Percentiles rank a stretch among this genome's conserved stretches.
Evolutionary conservation across 2,113 vertebrate genomes (phyloP).

Genomic region (Pampusana beccarii): DNA sequence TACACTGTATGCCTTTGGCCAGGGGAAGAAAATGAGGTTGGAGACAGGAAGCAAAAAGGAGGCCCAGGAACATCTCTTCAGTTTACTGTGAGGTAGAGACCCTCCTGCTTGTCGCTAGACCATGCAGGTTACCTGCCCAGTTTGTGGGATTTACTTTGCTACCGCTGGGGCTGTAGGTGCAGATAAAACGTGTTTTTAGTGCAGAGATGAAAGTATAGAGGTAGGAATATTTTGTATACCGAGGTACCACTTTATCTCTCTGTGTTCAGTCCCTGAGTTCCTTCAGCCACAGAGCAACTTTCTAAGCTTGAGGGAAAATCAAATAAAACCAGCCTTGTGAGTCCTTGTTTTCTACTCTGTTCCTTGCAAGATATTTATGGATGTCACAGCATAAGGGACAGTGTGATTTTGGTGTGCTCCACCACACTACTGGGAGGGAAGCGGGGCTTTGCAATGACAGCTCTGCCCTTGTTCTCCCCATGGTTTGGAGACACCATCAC

Average conservation of each 20-base stretch:
- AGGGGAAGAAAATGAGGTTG: background rate
- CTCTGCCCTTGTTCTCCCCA: background rate
- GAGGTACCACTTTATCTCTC: background rate
- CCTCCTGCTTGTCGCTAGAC: background rate
- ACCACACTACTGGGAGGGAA: background rate
- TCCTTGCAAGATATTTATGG: background rate
- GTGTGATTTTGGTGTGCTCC: background rate
- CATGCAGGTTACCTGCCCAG: background rate
- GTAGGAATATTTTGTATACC: background rate
- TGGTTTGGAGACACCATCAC: background rate
- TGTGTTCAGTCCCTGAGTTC: background rate
- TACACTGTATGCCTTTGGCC: background rate
- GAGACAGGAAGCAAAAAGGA: background rate
- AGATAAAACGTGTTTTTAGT: background rate
- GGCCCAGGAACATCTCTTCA: background rate
- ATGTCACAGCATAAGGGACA: background rate
- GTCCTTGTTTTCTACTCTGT: background rate
- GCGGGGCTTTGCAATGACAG: background rate
- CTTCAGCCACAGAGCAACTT: background rate
- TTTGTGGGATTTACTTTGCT: background rate
- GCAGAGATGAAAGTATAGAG: background rate
- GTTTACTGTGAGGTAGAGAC: background rate
- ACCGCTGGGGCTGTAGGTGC: background rate
- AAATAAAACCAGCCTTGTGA: background rate
- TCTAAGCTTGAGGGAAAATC: background rate